A percentile compares a stretch with the other conserved stretches of the same genome.
Conservation (phyloP, 2,888 invertebrate genomes). For the Emmelina monodactyla region DNA sequence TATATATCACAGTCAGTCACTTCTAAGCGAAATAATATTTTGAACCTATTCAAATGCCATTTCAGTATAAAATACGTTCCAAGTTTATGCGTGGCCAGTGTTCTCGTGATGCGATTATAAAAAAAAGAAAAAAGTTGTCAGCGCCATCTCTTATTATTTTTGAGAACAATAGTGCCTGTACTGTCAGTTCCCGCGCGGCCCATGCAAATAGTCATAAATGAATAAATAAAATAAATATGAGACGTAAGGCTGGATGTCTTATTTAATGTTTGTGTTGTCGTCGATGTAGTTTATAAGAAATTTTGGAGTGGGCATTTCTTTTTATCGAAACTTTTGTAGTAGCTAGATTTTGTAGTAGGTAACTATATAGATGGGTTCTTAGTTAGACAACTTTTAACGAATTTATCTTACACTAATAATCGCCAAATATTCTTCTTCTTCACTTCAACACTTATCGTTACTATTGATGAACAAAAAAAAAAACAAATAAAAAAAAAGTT, state of each 20-base stretch:
- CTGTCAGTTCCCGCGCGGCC: slow-evolving; percentile 57
- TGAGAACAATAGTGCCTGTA: slow-evolving; percentile 57
- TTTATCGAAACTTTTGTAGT: too few relatives aligned
- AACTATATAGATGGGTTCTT: too few relatives aligned
- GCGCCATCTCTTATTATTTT: slow-evolving; percentile 61
- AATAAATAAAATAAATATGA: slow-evolving; percentile 64
- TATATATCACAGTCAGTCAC: slow-evolving; percentile 25
- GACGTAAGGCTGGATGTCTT: slow-evolving; percentile 43
- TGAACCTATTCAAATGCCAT: slow-evolving; percentile 49
- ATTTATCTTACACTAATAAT: too few relatives aligned
- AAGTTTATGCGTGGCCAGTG: slow-evolving; percentile 18
- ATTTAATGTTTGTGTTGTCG: slow-evolving; percentile 39
- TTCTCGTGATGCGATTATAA: slow-evolving; percentile 19
- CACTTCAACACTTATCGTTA: too few relatives aligned
- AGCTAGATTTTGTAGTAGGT: too few relatives aligned
- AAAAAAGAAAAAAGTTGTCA: slow-evolving; percentile 33
- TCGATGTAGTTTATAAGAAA: slow-evolving; percentile 17
- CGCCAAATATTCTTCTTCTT: too few relatives aligned
- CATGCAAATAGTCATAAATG: slow-evolving; percentile 65
- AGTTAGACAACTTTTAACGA: too few relatives aligned
- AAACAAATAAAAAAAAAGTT: too few relatives aligned
- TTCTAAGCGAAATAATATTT: slow-evolving; percentile 31
- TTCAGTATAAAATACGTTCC: slow-evolving; percentile 37
- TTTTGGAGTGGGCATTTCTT: too few relatives aligned
- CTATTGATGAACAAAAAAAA: too few relatives aligned